These are phyloP conservation scores for Tortrix viridana DNA, from an alignment of 2,888 invertebrate genomes.

Conservation along the genomic window DNA sequence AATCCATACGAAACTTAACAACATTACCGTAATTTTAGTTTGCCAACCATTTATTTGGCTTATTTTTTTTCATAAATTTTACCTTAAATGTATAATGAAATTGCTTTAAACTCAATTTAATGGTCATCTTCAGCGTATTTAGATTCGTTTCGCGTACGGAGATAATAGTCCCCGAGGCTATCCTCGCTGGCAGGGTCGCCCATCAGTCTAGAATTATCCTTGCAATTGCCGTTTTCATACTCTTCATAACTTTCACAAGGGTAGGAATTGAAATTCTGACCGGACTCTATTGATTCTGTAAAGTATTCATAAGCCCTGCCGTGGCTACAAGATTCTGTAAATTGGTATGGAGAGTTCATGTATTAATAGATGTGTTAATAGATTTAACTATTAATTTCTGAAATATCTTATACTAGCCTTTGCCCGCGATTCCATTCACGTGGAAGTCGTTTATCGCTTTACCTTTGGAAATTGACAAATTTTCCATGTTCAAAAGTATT, in stretches of 20 bases:
- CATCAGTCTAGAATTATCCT: conserved; percentile 70
- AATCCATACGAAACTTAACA: too few relatives aligned
- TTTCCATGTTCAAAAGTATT: too few relatives aligned
- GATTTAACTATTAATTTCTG: too few relatives aligned
- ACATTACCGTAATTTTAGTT: too few relatives aligned
- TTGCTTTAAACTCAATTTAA: not conserved
- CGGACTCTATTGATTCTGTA: conserved; percentile 85
- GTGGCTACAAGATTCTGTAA: conserved; percentile 88
- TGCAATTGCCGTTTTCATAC: conserved; percentile 72
- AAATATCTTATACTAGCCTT: too few relatives aligned
- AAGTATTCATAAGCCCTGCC: conserved; percentile 86
- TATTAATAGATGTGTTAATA: too few relatives aligned
- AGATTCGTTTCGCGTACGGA: conserved; percentile 82
- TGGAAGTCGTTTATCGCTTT: too few relatives aligned
- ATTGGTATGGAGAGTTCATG: too few relatives aligned
- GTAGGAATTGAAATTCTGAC: conserved; percentile 79
- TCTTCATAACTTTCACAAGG: conserved; percentile 83
- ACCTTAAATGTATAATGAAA: not conserved
- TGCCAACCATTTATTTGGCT: too few relatives aligned
- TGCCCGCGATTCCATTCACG: too few relatives aligned
- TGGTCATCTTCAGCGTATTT: conserved; percentile 74
- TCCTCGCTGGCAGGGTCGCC: conserved; percentile 75
- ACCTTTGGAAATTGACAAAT: too few relatives aligned
- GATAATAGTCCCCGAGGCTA: conserved; percentile 82
- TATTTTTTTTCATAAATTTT: too few relatives aligned